phyloP scores from a whole-genome alignment of 2,797 vertebrate species.

The Chelonia mydas region DNA sequence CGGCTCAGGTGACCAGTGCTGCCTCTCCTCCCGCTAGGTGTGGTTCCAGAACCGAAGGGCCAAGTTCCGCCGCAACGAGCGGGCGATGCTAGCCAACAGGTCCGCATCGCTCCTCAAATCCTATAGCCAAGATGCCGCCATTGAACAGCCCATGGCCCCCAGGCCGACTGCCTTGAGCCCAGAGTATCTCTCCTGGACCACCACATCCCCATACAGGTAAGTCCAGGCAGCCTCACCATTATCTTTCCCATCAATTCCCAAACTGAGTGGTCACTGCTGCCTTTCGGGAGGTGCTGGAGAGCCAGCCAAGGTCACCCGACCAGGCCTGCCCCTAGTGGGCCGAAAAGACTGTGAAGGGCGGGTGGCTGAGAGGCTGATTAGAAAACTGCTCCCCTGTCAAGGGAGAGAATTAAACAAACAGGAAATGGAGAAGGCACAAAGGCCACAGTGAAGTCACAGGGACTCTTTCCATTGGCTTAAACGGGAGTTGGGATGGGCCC shows the following conservation, averaged over 20 bases:
- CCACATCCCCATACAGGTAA: conserved; percentile 84
- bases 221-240: not conserved
- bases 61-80: conserved; percentile 86
- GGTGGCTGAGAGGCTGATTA: not conserved
- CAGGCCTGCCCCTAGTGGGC: not conserved
- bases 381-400: not conserved
- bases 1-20: accelerated
- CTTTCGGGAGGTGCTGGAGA: not conserved
- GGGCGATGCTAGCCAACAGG: conserved; percentile 83
- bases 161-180: conserved; percentile 79
- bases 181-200: conserved; percentile 84
- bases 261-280: not conserved
- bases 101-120: conserved; percentile 84
- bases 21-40: conserved; percentile 71
- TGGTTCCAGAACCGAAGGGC: conserved; percentile 89
- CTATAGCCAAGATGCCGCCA: conserved; percentile 83
- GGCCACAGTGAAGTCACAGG: accelerated
- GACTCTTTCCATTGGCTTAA: not conserved
- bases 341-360: not conserved
- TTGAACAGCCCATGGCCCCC: conserved; percentile 85
- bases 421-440: not conserved
- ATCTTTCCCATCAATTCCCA: accelerated
- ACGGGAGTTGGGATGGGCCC: too few species aligned
- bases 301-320: not conserved
- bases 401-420: not conserved